phyloP scores from a whole-genome alignment of 2,888 invertebrate genomes.

The Rhingia campestris region DNA sequence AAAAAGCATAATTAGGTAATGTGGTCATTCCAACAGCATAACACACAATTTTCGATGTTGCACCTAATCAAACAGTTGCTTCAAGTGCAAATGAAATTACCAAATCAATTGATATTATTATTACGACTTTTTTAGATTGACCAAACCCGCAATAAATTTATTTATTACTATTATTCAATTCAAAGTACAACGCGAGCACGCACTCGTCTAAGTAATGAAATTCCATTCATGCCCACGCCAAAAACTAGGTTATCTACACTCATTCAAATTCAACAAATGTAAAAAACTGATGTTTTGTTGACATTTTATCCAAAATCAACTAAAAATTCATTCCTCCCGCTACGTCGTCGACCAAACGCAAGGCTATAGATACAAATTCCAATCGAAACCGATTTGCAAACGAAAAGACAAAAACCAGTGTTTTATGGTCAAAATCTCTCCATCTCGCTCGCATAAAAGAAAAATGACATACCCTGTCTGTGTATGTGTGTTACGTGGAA shows the following conservation, averaged over 20 bases:
- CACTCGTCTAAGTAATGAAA: slow-evolving; percentile 46
- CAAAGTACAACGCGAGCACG: neutral
- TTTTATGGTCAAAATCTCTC: slow-evolving; percentile 61
- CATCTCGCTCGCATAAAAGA: neutral
- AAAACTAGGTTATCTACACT: slow-evolving; percentile 64
- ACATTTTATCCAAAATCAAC: slow-evolving; percentile 40
- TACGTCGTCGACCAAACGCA: slow-evolving; percentile 43
- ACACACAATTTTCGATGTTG: no score
- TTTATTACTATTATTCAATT: slow-evolving; percentile 37
- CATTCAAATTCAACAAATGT: slow-evolving; percentile 72
- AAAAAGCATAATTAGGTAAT: no score
- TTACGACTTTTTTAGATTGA: neutral
- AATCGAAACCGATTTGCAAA: slow-evolving; percentile 54
- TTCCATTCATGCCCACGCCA: slow-evolving; percentile 48
- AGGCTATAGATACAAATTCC: slow-evolving; percentile 52
- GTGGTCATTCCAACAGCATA: no score
- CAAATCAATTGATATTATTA: no score
- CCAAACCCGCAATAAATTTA: slow-evolving; percentile 12
- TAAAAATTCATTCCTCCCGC: slow-evolving; percentile 43
- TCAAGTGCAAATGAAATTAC: no score
- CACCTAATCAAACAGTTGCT: no score
- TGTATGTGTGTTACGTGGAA: slow-evolving; percentile 56
- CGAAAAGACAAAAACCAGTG: slow-evolving; percentile 48
- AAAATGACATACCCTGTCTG: slow-evolving; percentile 11
- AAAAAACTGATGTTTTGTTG: slow-evolving; percentile 65